Base-by-base conservation (phyloP, 2,888 invertebrate species). In the Oscheius sp. region DNA sequence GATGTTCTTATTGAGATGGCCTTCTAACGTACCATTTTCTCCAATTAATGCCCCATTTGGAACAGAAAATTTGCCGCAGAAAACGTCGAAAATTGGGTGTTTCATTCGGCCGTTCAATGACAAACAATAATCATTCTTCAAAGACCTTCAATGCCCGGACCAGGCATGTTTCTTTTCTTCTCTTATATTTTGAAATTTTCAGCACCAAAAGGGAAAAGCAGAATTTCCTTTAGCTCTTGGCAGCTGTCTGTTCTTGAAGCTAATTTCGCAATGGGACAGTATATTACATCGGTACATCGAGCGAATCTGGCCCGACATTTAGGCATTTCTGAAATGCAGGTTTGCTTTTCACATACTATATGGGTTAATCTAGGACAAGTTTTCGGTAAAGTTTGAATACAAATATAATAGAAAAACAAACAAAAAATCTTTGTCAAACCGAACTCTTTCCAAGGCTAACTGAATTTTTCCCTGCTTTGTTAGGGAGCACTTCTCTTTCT, bases 211-310 rank as follows among this genome's bases (percentile, higher is more conserved):
- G 10, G 12, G 29, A 61, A 61, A 17, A 65, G 31, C 15, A 25
- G 76, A 5, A 76, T 74, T 0, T 71, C 72, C 37, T 74, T 74
- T 53, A 71, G 72, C 10, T 66, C 68, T 1, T 70, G 72, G 50
- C 76, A 76, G 37, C 39, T 76, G 33, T 71, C 69, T 37, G 17
- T 74, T 10, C 48, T 76, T 42, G 76, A 76, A 34, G 65, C 69
- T 46, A 72, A 72, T 64, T 76, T 76, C 39, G 48, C 69, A 5
- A 39, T 61, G 33, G 65, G 64, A 17, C 74, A 74, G 39, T 76
- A 76, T 50, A 69, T 76, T 2, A 68, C 72, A 15, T 57, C 55
- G 29, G 68, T 58, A 1, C 71, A 72, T 23, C 39, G 76, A 6
- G 52, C 61, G n/a, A 25, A 70, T 29, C 57, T 76, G 31, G 61